phyloP scores from a whole-genome alignment of 2,113 vertebrate species.

The Heptranchias perlo region DNA sequence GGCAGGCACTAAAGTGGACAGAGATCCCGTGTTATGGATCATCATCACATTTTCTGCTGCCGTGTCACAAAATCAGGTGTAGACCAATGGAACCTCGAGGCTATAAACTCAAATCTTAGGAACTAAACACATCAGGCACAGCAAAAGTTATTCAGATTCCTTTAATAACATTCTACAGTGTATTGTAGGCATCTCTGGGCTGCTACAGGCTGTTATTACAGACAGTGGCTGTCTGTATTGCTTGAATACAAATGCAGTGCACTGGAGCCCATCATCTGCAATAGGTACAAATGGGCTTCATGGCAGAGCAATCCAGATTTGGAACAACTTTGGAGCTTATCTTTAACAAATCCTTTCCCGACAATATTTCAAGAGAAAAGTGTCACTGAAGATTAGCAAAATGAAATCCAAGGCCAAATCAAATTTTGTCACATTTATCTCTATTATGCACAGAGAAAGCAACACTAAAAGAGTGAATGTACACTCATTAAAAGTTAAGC shows the following conservation, averaged over 20 bases:
- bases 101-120: neutral
- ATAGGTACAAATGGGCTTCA: constrained; percentile 11
- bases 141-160: neutral
- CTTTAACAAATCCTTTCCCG: neutral
- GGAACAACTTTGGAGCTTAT: constrained; percentile 3
- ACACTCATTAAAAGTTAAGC: neutral
- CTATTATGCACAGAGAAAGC: neutral
- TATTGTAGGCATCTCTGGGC: neutral
- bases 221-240: neutral
- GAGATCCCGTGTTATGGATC: neutral
- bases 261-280: neutral
- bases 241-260: neutral
- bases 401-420: neutral
- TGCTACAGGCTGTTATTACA: neutral
- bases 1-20: neutral
- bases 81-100: neutral
- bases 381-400: neutral
- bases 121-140: neutral
- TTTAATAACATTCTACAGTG: neutral
- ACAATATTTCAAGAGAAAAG: constrained; percentile 5
- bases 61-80: neutral
- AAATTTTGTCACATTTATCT: neutral
- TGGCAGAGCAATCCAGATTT: neutral
- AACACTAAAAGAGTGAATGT: neutral
- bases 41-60: neutral